Evolutionary conservation across 2,797 vertebrate genomes (phyloP), one percentile per base, ranked within the genome.

Genomic region (Oophaga sylvatica): DNA sequence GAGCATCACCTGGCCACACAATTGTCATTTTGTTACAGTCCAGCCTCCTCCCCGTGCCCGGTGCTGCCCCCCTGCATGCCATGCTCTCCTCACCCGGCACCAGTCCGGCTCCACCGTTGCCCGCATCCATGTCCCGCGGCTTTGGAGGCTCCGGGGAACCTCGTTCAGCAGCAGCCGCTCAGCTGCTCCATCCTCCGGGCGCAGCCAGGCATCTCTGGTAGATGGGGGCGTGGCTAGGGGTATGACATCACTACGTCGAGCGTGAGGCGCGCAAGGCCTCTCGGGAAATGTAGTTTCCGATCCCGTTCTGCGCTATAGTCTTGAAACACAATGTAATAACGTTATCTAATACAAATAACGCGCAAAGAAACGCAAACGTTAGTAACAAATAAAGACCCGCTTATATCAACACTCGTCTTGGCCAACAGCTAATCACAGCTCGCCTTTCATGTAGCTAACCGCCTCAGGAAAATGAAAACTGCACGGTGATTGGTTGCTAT

Each of bases 221-320:
- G 59, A 56, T n/a, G 62, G 76, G 83, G 87, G 82, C 77, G 87
- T 62, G 91, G 90, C 89, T 90, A 80, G 90, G 88, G 87, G 85
- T 82, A 85, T 90, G 87, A 92, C 91, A 89, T 89, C 45, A 85
- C 1, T 89, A 90, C 84, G 83, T 89, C 88, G 65, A n/a, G 65
- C 89, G 67, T 84, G 87, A 75, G 83, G 91, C 56, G 15, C 35
- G 86, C 87, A 26, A 12, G 62, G 92, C 83, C 88, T 83, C 19
- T 87, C 84, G 92, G 93, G 93, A 93, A 87, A 2, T 89, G 91
- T 83, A 94, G 94, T 93, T 67, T 41, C 31, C 0, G 45, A 7
- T 11, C 48, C 48, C 2, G 45, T 76, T 53, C 1, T 11, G 22
- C 0, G 4, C 29, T 31, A 13, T 31, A 8, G 29, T 17, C 13